Conservation (phyloP, 2,888 invertebrate species). For the Agriopis leucophaearia region DNA sequence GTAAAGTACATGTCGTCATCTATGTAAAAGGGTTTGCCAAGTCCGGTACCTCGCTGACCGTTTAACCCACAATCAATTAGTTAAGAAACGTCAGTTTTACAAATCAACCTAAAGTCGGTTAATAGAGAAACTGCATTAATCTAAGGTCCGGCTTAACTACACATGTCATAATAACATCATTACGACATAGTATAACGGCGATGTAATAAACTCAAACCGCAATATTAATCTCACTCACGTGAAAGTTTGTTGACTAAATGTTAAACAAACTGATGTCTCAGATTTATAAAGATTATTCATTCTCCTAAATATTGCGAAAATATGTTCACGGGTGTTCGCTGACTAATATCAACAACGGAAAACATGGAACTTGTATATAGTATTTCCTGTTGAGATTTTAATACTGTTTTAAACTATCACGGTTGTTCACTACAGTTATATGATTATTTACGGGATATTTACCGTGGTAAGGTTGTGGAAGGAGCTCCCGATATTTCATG, state of each 20-base stretch:
- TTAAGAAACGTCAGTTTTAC: constrained; percentile 40
- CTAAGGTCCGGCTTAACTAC: constrained; percentile 38
- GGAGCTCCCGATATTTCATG: no score
- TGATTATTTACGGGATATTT: no score
- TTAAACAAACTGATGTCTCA: constrained; percentile 13
- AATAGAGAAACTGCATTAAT: constrained; percentile 33
- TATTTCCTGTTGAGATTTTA: neutral
- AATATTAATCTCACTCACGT: constrained; percentile 28
- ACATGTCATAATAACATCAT: constrained; percentile 41
- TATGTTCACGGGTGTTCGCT: neutral
- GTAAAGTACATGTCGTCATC: constrained; percentile 28
- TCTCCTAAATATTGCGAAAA: neutral
- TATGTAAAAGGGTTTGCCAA: constrained; percentile 31
- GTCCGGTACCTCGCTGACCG: constrained; percentile 38
- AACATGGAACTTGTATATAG: neutral
- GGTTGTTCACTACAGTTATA: no score
- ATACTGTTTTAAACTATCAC: no score
- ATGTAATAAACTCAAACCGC: constrained; percentile 32
- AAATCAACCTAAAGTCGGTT: constrained; percentile 39
- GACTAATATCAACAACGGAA: neutral
- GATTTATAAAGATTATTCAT: constrained; percentile 8
- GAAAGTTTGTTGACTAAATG: constrained; percentile 33
- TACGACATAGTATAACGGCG: constrained; percentile 34
- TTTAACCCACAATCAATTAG: constrained; percentile 42
- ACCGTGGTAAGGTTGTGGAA: no score